A percentile compares a stretch with the other conserved stretches of the same genome.
These are phyloP conservation scores for Drosophila prolongata DNA, from an alignment of 2,888 invertebrate species.

Conservation along the genomic window DNA sequence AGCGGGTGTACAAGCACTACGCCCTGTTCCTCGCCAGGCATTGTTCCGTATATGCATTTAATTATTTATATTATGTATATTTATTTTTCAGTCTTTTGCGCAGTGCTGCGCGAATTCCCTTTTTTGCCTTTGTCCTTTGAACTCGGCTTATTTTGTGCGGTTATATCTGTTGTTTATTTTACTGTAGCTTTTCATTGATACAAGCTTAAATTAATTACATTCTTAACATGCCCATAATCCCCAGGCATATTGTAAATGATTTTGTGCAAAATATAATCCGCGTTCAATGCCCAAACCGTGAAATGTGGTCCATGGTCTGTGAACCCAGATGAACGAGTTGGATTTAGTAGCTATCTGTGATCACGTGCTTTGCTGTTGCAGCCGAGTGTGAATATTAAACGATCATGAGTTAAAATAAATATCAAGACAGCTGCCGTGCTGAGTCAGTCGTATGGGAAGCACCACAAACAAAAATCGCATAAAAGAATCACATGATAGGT, in stretches of 20 bases:
- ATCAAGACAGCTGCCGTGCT: constrained; percentile 27
- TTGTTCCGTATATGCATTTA: constrained; percentile 54
- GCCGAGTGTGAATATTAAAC: constrained; percentile 7
- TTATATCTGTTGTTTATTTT: constrained; percentile 48
- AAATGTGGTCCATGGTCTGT: constrained; percentile 21
- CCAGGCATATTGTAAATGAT: constrained; percentile 64
- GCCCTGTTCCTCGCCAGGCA: constrained; percentile 49
- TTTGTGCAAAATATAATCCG: constrained; percentile 41
- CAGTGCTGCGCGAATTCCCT: constrained; percentile 56
- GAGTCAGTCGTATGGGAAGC: constrained; percentile 29
- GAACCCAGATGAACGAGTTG: not conserved
- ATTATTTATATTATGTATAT: constrained; percentile 60
- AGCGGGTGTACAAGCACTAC: constrained; percentile 48
- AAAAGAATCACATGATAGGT: constrained; percentile 17
- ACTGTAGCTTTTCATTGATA: constrained; percentile 54
- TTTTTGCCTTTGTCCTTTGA: constrained; percentile 47
- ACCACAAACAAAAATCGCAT: constrained; percentile 14
- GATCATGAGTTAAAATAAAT: constrained; percentile 22
- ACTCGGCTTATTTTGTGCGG: constrained; percentile 26
- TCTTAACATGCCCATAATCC: constrained; percentile 71
- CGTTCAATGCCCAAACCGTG: constrained; percentile 17
- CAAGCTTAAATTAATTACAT: constrained; percentile 74
- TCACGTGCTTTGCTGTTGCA: constrained; percentile 24
- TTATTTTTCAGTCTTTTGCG: constrained; percentile 37
- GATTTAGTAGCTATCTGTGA: constrained; percentile 4